Evolutionary conservation across 2,888 invertebrate species (phyloP).

Genomic region (Ophion costatus): DNA sequence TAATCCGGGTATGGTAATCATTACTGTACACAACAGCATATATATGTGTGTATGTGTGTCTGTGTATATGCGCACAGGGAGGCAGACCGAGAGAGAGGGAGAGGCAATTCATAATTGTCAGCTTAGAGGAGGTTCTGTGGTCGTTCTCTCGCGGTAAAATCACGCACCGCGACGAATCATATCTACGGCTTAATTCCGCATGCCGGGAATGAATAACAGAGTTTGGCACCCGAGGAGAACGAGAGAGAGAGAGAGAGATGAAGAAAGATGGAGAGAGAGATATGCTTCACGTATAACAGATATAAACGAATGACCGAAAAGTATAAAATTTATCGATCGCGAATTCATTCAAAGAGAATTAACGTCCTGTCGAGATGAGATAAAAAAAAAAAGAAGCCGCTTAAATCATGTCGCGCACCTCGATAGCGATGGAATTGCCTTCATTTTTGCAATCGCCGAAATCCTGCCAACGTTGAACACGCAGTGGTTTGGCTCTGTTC

Average conservation of each 20-base stretch:
- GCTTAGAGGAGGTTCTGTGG: slow-evolving; percentile 55
- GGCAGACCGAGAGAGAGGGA: slow-evolving; percentile 3
- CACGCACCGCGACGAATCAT: slow-evolving; percentile 66
- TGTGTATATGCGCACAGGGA: slow-evolving; percentile 16
- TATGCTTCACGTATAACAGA: neutral
- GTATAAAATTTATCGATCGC: slow-evolving; percentile 49
- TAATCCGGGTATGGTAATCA: slow-evolving; percentile 67
- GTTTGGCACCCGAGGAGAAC: slow-evolving; percentile 30
- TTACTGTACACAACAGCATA: slow-evolving; percentile 36
- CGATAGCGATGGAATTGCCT: neutral
- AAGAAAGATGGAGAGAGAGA: slow-evolving; percentile 1
- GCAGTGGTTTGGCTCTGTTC: no score
- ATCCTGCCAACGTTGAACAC: no score
- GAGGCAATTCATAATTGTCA: slow-evolving; percentile 68
- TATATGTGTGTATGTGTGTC: slow-evolving; percentile 13
- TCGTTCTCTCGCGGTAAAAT: slow-evolving; percentile 53
- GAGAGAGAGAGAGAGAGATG: slow-evolving; percentile 1
- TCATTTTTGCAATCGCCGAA: neutral
- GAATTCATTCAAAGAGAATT: slow-evolving; percentile 43
- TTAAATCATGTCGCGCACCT: neutral
- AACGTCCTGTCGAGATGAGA: slow-evolving; percentile 18
- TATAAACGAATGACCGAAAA: slow-evolving; percentile 46
- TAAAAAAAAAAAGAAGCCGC: slow-evolving; percentile 1
- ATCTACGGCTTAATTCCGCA: slow-evolving; percentile 67
- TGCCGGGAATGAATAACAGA: slow-evolving; percentile 60